A percentile compares a stretch with the other conserved stretches of the same genome.
Evolutionary conservation across 2,797 vertebrate genomes (phyloP).

Genomic region (Chanos chanos): DNA sequence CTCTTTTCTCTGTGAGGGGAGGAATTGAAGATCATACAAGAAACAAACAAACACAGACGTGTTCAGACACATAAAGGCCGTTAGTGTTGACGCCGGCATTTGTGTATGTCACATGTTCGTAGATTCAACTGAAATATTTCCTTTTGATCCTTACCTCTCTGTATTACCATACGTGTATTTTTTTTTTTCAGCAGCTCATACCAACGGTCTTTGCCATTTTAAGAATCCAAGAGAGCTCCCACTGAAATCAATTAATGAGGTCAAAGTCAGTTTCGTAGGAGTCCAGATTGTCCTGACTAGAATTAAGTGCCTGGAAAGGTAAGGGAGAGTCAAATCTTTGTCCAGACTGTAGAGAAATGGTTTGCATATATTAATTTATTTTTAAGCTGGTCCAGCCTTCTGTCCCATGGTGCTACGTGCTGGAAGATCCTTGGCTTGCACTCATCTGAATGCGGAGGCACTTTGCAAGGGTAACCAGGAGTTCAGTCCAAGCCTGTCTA

Average conservation of each 20-base stretch:
- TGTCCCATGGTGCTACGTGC: conserved; percentile 7
- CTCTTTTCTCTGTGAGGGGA: too few species aligned
- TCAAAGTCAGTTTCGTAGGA: conserved; percentile 54
- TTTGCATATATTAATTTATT: conserved; percentile 41
- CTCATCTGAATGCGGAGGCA: conserved; percentile 29
- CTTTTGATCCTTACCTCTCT: conserved; percentile 26
- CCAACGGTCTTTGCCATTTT: conserved; percentile 29
- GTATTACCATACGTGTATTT: conserved; percentile 30
- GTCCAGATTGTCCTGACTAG: conserved; percentile 59
- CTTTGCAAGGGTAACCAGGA: not conserved
- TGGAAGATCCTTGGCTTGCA: conserved; percentile 29
- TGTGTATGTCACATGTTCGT: not conserved
- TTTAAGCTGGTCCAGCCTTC: conserved; percentile 12
- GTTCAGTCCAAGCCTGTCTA: conserved; percentile 10
- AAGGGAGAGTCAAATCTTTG: conserved; percentile 40
- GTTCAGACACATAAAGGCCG: too few species aligned
- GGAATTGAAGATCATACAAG: too few species aligned
- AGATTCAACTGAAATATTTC: conserved; percentile 41
- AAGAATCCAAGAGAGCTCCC: conserved; percentile 56
- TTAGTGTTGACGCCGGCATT: too few species aligned
- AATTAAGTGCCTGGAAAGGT: conserved; percentile 50
- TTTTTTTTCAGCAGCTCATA: conserved; percentile 39
- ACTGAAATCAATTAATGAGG: conserved; percentile 68
- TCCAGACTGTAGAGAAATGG: conserved; percentile 35
- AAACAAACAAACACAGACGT: too few species aligned